These are phyloP conservation scores for Taxidea taxus DNA, from an alignment of 2,113 vertebrate species.

Conservation along the genomic window DNA sequence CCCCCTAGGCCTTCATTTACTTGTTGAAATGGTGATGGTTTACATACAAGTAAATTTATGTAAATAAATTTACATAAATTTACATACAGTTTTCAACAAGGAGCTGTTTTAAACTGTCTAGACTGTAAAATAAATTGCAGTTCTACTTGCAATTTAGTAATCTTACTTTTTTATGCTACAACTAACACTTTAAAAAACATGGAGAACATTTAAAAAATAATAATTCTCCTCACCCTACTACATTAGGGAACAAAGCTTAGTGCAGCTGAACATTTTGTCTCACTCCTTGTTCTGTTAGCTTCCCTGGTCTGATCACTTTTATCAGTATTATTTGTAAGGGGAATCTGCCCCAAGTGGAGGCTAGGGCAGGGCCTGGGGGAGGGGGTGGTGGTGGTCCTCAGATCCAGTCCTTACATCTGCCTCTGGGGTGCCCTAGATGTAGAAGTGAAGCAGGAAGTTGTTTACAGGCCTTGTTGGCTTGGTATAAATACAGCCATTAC, in stretches of 20 bases:
- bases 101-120: background rate
- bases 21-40: background rate
- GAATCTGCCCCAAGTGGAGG: background rate
- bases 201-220: background rate
- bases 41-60: background rate
- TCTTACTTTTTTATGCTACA: background rate
- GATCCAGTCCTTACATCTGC: background rate
- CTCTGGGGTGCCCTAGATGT: background rate
- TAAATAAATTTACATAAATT: background rate
- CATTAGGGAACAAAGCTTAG: background rate
- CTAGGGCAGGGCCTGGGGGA: background rate
- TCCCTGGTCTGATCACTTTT: background rate
- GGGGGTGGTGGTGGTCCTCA: background rate
- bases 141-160: background rate
- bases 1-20: background rate
- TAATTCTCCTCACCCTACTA: background rate
- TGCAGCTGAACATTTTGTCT: background rate
- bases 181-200: background rate
- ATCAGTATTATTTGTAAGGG: background rate
- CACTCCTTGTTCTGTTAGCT: background rate
- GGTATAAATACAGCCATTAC: background rate
- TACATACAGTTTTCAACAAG: background rate
- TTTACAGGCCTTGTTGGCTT: background rate
- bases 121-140: background rate
- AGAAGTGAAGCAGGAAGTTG: background rate